Evolutionary conservation across 37 sponge, comb jelly and placozoan genomes (phyloP).

Genomic region (Halichondria panicea): DNA sequence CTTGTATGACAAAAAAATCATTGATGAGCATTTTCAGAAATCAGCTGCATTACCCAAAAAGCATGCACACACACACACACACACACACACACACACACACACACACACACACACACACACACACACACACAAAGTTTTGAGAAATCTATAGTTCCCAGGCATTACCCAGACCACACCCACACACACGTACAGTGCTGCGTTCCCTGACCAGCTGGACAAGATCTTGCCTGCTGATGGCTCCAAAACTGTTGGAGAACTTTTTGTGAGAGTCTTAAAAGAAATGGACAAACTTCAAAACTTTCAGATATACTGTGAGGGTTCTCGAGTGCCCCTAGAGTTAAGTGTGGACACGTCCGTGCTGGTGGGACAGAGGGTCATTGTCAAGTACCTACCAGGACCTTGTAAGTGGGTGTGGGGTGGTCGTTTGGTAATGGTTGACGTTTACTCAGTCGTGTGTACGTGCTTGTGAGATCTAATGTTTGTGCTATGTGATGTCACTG

Average conservation of each 20-base stretch:
- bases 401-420: slow-evolving; percentile 20
- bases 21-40: no score
- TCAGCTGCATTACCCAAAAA: no score
- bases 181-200: slow-evolving; percentile 17
- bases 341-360: slow-evolving; percentile 24
- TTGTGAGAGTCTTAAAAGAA: slow-evolving; percentile 14
- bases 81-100: no score
- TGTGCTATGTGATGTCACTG: neutral
- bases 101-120: no score
- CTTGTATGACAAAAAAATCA: no score
- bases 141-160: no score
- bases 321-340: slow-evolving; percentile 47
- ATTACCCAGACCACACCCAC: no score
- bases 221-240: slow-evolving; percentile 55
- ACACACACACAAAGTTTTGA: no score
- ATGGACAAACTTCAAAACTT: slow-evolving; percentile 39
- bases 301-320: slow-evolving; percentile 33
- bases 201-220: slow-evolving; percentile 48
- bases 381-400: slow-evolving; percentile 41
- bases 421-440: neutral
- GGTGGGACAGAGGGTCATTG: slow-evolving; percentile 42
- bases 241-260: slow-evolving; percentile 34
- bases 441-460: neutral
- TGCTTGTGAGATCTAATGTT: neutral
- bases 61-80: no score